phyloP scores from a whole-genome alignment of 2,797 vertebrate genomes.

The Vultur gryphus region DNA sequence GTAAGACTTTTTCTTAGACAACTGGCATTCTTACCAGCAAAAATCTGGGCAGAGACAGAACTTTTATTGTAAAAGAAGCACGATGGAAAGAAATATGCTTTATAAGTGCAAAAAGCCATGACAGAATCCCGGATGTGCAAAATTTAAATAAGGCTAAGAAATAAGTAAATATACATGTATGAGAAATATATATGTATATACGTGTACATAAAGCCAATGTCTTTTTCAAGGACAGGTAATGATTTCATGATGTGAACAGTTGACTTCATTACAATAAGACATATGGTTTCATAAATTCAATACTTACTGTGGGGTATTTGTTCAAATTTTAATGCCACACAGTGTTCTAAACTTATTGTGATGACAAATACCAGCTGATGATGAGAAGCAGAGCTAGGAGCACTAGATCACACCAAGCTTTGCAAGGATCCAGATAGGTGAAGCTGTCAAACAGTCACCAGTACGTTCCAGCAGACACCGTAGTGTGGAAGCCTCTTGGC shows the following conservation, averaged over 20 bases:
- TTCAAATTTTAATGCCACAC: conserved; percentile 46
- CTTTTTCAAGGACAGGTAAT: conserved; percentile 69
- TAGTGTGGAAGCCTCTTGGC: not conserved
- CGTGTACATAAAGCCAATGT: not conserved
- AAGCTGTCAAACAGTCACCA: not conserved
- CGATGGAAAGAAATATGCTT: not conserved
- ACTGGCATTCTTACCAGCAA: not conserved
- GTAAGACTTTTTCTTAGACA: not conserved
- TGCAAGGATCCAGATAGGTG: not conserved
- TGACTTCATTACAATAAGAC: conserved; percentile 57
- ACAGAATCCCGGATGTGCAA: not conserved
- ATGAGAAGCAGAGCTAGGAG: conserved; percentile 61
- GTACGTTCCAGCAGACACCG: not conserved
- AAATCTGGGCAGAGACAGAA: not conserved
- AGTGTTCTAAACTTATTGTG: conserved; percentile 39
- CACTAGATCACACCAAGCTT: not conserved
- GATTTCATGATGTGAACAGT: conserved; percentile 64
- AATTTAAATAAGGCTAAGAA: conserved; percentile 27
- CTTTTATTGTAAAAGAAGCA: not conserved
- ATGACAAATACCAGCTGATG: conserved; percentile 34
- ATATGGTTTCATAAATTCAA: conserved; percentile 66
- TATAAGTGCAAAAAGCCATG: not conserved
- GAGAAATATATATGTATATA: not conserved
- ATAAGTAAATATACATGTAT: not conserved
- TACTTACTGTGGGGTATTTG: conserved; percentile 39